phyloP scores from a whole-genome alignment of 2,797 vertebrate genomes.

The Danio jaintianensis region DNA sequence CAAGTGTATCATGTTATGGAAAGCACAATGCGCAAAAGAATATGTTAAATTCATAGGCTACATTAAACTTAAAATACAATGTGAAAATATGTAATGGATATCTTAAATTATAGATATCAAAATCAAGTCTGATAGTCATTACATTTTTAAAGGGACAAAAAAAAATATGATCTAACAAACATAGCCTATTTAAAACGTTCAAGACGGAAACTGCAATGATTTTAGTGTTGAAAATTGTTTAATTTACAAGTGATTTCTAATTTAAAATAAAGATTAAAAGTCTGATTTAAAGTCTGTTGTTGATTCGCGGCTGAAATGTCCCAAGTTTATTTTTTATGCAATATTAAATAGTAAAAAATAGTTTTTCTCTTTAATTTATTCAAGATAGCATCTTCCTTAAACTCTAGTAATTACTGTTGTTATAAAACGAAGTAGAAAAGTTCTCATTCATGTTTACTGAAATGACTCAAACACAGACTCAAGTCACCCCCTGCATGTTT shows the following conservation, averaged over 20 bases:
- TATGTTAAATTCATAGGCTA: too few relatives aligned
- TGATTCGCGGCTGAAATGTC: neutral
- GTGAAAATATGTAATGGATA: neutral
- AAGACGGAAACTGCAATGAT: too few relatives aligned
- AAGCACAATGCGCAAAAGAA: too few relatives aligned
- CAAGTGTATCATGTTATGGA: too few relatives aligned
- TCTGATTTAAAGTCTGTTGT: neutral
- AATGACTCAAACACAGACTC: neutral
- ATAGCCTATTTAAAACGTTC: too few relatives aligned
- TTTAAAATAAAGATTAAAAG: neutral
- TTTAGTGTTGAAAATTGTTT: neutral
- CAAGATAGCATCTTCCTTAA: neutral
- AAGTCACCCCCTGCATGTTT: neutral
- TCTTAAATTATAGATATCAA: neutral
- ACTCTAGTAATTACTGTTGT: neutral
- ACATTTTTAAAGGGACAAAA: neutral
- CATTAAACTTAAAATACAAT: neutral
- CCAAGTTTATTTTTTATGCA: too few relatives aligned
- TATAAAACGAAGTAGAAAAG: neutral
- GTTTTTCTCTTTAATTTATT: neutral
- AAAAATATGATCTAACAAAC: too few relatives aligned
- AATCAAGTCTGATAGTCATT: neutral
- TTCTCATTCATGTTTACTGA: conserved; percentile 6
- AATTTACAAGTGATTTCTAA: neutral
- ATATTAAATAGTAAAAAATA: neutral